A percentile compares a stretch with the other conserved stretches of the same genome.
These are phyloP conservation scores for Arctia plantaginis DNA, from an alignment of 2,888 invertebrate genomes.

Conservation along the genomic window DNA sequence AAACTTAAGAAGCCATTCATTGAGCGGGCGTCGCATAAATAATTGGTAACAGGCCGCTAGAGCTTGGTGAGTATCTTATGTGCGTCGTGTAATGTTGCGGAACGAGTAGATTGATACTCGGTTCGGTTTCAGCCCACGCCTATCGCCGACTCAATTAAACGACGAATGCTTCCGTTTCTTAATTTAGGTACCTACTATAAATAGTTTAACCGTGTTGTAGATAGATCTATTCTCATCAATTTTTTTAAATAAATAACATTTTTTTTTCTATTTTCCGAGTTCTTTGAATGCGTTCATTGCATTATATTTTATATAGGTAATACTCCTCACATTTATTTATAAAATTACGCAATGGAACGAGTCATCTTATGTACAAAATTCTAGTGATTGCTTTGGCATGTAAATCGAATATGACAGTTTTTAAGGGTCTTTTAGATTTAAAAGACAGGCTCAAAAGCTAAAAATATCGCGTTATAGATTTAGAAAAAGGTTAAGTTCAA, in stretches of 20 bases:
- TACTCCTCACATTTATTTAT: too few relatives aligned
- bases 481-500: too few relatives aligned
- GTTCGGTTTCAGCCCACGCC: constrained; percentile 65
- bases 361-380: too few relatives aligned
- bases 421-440: too few relatives aligned
- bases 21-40: constrained; percentile 70
- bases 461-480: too few relatives aligned
- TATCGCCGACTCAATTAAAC: constrained; percentile 67
- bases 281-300: not conserved
- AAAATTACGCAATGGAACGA: too few relatives aligned
- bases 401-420: too few relatives aligned
- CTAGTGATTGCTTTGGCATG: too few relatives aligned
- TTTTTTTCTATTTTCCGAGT: not conserved
- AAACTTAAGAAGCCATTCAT: constrained; percentile 62
- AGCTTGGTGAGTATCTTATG: constrained; percentile 50
- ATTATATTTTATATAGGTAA: too few relatives aligned
- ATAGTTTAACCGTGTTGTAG: constrained; percentile 15
- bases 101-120: constrained; percentile 59
- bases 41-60: constrained; percentile 64
- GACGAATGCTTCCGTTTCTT: constrained; percentile 68
- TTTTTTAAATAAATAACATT: not conserved
- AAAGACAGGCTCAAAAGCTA: too few relatives aligned
- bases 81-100: constrained; percentile 67
- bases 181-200: constrained; percentile 24
- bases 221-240: not conserved